These are phyloP conservation scores for Chloroclystis v-ata DNA, from an alignment of 2,888 invertebrate genomes.

Conservation along the genomic window DNA sequence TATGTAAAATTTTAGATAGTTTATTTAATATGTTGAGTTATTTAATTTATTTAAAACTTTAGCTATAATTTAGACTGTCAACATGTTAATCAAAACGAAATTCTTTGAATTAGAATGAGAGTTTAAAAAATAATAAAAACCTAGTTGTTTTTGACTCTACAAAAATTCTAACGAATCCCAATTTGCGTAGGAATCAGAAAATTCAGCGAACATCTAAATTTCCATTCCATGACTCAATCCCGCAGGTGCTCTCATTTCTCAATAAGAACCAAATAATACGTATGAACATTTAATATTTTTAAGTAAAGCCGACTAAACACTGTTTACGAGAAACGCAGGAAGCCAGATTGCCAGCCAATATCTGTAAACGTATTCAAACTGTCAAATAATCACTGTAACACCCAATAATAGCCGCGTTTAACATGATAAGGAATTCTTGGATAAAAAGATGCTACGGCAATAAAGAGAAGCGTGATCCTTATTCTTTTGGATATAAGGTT, in stretches of 20 bases:
- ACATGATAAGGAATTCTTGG: constrained; percentile 59
- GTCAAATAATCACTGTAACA: constrained; percentile 76
- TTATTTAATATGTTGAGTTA: no score
- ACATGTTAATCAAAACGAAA: no score
- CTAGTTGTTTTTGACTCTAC: no score
- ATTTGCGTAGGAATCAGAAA: constrained; percentile 1
- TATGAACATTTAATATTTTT: constrained; percentile 53
- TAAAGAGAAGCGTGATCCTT: constrained; percentile 25
- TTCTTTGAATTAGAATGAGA: no score
- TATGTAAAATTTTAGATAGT: no score
- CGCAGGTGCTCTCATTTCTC: constrained; percentile 35
- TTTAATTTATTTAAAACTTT: no score
- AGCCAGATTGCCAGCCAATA: constrained; percentile 75
- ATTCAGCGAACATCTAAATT: constrained; percentile 11
- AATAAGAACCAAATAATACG: constrained; percentile 49
- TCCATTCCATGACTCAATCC: constrained; percentile 24
- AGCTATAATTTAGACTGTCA: no score
- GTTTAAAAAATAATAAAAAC: no score
- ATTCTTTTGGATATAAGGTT: constrained; percentile 31
- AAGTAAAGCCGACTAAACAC: constrained; percentile 55
- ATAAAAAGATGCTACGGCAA: neutral
- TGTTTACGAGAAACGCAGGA: constrained; percentile 73
- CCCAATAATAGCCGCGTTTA: constrained; percentile 73
- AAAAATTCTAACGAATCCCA: neutral
- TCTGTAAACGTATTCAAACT: constrained; percentile 78